A percentile compares a stretch with the other conserved stretches of the same genome.
Evolutionary conservation across 2,113 vertebrate species (phyloP).

Genomic region (Sinocyclocheilus anophthalmus): DNA sequence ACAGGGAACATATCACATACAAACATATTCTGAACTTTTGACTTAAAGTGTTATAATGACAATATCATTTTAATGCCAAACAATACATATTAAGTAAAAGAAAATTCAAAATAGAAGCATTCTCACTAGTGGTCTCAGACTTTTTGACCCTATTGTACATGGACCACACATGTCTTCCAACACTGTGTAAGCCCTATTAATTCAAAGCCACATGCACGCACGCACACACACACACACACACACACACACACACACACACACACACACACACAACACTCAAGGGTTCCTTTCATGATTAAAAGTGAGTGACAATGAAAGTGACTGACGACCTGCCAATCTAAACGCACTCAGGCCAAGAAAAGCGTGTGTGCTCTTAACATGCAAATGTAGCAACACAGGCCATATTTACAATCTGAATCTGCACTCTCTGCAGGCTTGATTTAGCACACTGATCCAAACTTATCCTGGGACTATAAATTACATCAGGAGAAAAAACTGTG

Average conservation of each 20-base stretch:
- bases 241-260: not conserved
- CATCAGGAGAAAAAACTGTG: not conserved
- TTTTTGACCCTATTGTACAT: not conserved
- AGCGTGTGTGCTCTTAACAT: slow-evolving; percentile 46
- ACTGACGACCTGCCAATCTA: slow-evolving; percentile 71
- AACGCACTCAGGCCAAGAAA: slow-evolving; percentile 62
- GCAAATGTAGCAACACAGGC: slow-evolving; percentile 50
- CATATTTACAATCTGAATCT: slow-evolving; percentile 42
- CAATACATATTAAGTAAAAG: not conserved
- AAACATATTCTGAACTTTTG: no score
- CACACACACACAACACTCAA: slow-evolving; percentile 42
- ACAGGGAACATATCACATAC: no score
- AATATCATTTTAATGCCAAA: no score
- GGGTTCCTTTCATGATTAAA: slow-evolving; percentile 69
- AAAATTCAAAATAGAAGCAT: not conserved
- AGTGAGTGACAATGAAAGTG: slow-evolving; percentile 62
- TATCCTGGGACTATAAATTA: slow-evolving; percentile 13
- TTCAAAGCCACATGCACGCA: not conserved
- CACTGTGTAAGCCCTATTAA: not conserved
- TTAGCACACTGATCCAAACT: slow-evolving; percentile 59
- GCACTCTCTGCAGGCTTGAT: slow-evolving; percentile 52
- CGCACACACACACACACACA: no score
- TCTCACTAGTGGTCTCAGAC: not conserved
- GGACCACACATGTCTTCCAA: not conserved
- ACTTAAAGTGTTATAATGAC: no score